phyloP scores from a whole-genome alignment of 2,888 invertebrate genomes.

The Liopterus haemorrhoidalis region DNA sequence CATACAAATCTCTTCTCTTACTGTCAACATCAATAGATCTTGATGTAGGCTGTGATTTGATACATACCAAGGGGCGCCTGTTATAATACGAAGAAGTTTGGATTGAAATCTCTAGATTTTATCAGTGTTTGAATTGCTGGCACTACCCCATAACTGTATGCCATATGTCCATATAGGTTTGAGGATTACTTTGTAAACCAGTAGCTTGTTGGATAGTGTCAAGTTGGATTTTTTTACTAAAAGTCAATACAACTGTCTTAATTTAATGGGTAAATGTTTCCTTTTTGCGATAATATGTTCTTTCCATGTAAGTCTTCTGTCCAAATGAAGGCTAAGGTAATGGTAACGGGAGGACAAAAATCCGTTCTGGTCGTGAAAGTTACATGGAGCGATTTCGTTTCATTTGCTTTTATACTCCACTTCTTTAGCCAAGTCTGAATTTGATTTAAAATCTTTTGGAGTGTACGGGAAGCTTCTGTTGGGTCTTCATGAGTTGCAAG shows the following conservation, averaged over 20 bases:
- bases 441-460: slow-evolving; percentile 23
- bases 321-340: slow-evolving; percentile 10
- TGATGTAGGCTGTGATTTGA: too few species aligned
- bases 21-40: not conserved
- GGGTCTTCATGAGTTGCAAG: slow-evolving; percentile 15
- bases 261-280: slow-evolving; percentile 10
- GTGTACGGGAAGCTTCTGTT: slow-evolving; percentile 15
- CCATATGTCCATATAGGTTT: slow-evolving; percentile 7
- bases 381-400: slow-evolving; percentile 26
- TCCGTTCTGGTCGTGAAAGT: slow-evolving; percentile 28
- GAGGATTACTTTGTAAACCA: not conserved
- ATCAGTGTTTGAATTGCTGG: slow-evolving; percentile 1
- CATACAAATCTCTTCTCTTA: not conserved
- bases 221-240: not conserved
- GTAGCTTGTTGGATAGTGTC: not conserved
- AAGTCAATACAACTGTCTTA: slow-evolving; percentile 8
- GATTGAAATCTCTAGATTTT: not conserved
- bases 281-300: slow-evolving; percentile 15
- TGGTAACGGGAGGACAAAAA: slow-evolving; percentile 21
- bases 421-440: slow-evolving; percentile 24
- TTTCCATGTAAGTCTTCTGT: slow-evolving; percentile 16
- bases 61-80: too few species aligned
- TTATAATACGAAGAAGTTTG: not conserved
- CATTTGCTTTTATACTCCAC: slow-evolving; percentile 30
- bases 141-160: slow-evolving; percentile 1